phyloP scores from a whole-genome alignment of 2,888 invertebrate genomes.

The Desoria tigrina region DNA sequence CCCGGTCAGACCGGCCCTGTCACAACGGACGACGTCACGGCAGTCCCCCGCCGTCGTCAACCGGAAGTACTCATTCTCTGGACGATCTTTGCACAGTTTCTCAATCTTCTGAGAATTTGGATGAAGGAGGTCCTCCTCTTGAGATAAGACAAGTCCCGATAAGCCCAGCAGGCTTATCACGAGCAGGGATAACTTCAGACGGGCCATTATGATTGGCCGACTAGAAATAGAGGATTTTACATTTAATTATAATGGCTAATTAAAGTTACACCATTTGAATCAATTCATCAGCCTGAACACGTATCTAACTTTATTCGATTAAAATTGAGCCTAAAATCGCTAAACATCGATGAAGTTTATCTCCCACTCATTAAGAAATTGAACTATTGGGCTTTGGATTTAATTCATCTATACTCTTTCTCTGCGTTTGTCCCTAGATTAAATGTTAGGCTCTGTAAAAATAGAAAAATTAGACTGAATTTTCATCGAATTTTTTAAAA shows the following conservation, averaged over 20 bases:
- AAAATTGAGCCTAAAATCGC: not conserved
- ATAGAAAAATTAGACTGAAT: too few relatives aligned
- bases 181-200: constrained; percentile 16
- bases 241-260: not conserved
- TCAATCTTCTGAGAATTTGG: constrained; percentile 62
- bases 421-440: too few relatives aligned
- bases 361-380: not conserved
- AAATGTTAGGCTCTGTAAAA: too few relatives aligned
- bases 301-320: too few relatives aligned
- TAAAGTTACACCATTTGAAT: too few relatives aligned
- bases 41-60: constrained; percentile 81
- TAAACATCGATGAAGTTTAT: not conserved
- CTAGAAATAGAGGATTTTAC: not conserved
- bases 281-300: too few relatives aligned
- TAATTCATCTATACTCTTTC: too few relatives aligned
- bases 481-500: too few relatives aligned
- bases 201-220: constrained; percentile 21
- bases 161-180: constrained; percentile 11
- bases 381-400: not conserved
- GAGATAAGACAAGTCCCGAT: constrained; percentile 17
- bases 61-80: constrained; percentile 89
- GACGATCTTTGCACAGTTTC: constrained; percentile 81
- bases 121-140: constrained; percentile 41
- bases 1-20: constrained; percentile 84
- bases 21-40: constrained; percentile 92